Evolutionary conservation across 2,797 vertebrate species (phyloP), one percentile per base, ranked within the genome.

Genomic region (Rachycentron canadum): DNA sequence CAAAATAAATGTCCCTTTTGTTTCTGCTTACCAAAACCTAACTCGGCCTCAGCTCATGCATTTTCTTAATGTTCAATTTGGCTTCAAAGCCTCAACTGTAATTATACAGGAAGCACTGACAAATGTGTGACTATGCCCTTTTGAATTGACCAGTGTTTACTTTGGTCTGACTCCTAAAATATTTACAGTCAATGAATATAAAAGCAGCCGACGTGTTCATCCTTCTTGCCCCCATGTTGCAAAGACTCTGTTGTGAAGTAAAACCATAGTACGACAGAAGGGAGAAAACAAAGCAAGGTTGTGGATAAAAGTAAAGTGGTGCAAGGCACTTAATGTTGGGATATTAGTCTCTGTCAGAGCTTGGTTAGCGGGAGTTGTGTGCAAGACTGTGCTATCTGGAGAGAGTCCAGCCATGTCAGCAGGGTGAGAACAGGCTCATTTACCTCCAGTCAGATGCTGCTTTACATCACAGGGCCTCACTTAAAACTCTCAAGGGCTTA

Each of bases 331-430:
- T 92, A 90, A 91, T 90, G 89, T 80, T 55, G 76, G 76, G 84
- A 69, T 86, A 93, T 94, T 86, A 79, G 91, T 93, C 92, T 93
- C 83, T 93, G 93, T 92, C 93, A 86, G 79, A 36, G 73, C 58
- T 77, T 36, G 34, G 83, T 84, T 79, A 76, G 74, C 86, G 76
- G 77, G 65, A 79, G 77, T 52, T 80, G 84, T 82, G 84, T 76
- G 82, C 55, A 70, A 85, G 73, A 76, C 82, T 79, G 62, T 69
- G 80, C 78, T 73, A 73, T 69, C 83, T 90, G 91, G 88, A 91
- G 72, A 86, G 65, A 76, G 88, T 90, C 90, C 90, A 93, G 88
- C 76, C 66, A 69, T 88, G 88, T 92, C 92, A 92, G 89, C 89
- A 88, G 80, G 86, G 82, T 71, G 81, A 82, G 85, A 90, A 84